phyloP scores from a whole-genome alignment of 2,797 vertebrate genomes.

The Tolypeutes matacus region DNA sequence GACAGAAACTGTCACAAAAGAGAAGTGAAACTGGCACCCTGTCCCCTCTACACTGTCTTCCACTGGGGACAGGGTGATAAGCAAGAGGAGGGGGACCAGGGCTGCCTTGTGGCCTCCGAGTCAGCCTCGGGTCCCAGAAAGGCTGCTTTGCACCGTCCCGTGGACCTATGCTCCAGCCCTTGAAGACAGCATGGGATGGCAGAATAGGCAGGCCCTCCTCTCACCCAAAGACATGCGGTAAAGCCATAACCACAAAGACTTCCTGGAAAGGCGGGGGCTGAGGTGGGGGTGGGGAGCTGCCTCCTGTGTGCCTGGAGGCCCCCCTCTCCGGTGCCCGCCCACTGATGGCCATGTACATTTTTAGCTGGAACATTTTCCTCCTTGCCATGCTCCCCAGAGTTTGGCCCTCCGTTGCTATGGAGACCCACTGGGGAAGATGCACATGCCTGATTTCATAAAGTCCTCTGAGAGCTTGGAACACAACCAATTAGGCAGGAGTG shows the following conservation, averaged over 20 bases:
- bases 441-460: slow-evolving; percentile 87
- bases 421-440: slow-evolving; percentile 87
- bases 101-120: background rate
- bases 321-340: slow-evolving; percentile 85
- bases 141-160: background rate
- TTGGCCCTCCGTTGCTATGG: slow-evolving; percentile 89
- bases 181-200: background rate
- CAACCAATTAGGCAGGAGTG: slow-evolving; percentile 84
- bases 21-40: slow-evolving; percentile 14
- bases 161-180: background rate
- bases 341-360: slow-evolving; percentile 88
- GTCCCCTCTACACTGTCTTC: background rate
- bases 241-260: background rate
- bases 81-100: background rate
- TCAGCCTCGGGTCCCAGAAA: background rate
- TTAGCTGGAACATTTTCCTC: slow-evolving; percentile 88
- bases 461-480: slow-evolving; percentile 84
- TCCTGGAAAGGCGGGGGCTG: background rate
- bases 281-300: slow-evolving; percentile 80
- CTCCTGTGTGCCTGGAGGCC: slow-evolving; percentile 79
- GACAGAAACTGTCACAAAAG: background rate
- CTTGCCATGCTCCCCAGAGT: slow-evolving; percentile 80
- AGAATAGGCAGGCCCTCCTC: background rate
- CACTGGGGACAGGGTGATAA: background rate
- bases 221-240: background rate